Base-by-base conservation (phyloP, 2,113 vertebrate genomes). In the pig (Sus scrofa) region DNA sequence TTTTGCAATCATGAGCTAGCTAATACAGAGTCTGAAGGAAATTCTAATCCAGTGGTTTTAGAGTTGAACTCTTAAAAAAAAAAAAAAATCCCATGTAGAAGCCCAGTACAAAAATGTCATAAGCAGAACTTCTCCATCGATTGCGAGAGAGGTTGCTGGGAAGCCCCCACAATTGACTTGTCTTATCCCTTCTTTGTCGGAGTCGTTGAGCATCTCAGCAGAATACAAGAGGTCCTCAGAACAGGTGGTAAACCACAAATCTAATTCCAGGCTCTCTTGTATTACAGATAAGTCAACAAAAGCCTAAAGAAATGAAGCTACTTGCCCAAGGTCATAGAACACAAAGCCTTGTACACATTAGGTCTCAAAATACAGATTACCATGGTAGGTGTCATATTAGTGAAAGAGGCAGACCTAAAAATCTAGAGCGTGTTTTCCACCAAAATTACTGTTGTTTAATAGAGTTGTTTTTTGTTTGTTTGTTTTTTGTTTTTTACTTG, bases 1-100 rank as follows among this genome's bases (percentile, higher is more conserved):
- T 96, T 91, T 85, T 37, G 26, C 4, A 62, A 30, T 77, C 50
- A 56, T 86, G 12, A 3, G 0, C 30, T 26, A 68, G 62, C 88
- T 89, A 27, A 37, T 39, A 37, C n/a, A 68, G 18, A 93, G 56
- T 78, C 74, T 83, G 32, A 97, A 90, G 20, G 26, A 91, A 86
- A 37, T 92, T 92, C 77, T 52, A 93, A 90, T 22, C 19, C n/a
- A 44, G 58, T 67, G 16, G 54, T 54, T 88, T 82, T 52, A 22
- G 37, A 87, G 12, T 63, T 74, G 7, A 73, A 70, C 10, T 63
- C 74, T 82, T 95, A 68, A 62, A 1, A 44, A 85, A 87, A 90
- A 90, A n/a, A n/a, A 30, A n/a, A 32, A 83, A 19, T 75, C 39
- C 26, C 56, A 9, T 85, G 15, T 81, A 74, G 63, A 84, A 87